phyloP scores from a whole-genome alignment of 2,113 vertebrate species.

The Cochlearius cochlearius region DNA sequence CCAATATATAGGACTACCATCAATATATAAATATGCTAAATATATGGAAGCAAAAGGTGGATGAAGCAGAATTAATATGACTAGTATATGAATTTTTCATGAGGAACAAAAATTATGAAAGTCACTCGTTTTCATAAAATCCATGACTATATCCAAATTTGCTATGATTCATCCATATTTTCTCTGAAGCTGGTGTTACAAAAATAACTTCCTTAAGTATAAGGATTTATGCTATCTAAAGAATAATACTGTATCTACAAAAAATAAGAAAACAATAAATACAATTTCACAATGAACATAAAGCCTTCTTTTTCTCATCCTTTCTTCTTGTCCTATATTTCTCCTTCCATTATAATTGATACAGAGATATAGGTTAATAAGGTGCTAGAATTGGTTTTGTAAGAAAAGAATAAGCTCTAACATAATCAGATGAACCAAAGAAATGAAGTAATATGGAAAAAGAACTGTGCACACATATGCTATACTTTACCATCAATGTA shows the following conservation, averaged over 20 bases:
- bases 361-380: background rate
- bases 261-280: background rate
- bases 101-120: background rate
- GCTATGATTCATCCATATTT: background rate
- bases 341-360: background rate
- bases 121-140: background rate
- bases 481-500: background rate
- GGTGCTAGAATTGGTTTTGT: background rate
- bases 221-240: background rate
- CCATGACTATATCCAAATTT: background rate
- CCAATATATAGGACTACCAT: background rate
- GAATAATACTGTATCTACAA: background rate
- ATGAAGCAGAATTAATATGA: slow-evolving; percentile 7
- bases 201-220: background rate
- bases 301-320: background rate
- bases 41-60: background rate
- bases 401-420: background rate
- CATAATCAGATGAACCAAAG: background rate
- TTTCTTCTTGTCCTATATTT: background rate
- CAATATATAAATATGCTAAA: background rate
- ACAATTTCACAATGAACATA: background rate
- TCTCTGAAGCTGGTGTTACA: background rate
- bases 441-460: background rate
- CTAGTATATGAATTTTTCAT: background rate
- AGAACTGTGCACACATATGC: background rate